Base-by-base conservation (phyloP, 2,888 invertebrate genomes). In the Agonopterix subpropinquella region DNA sequence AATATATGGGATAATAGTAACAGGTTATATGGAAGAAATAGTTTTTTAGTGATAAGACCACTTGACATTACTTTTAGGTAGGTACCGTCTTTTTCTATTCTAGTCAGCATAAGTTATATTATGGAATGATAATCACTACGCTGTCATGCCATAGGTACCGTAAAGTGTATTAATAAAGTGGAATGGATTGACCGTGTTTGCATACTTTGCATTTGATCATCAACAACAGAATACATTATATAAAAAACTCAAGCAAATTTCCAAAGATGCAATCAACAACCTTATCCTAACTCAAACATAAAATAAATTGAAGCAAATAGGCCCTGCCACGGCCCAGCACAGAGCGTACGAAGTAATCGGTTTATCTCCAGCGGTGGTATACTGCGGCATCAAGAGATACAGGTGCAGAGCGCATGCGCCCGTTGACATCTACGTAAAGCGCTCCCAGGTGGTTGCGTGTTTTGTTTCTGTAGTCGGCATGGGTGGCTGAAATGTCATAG, bases 341-440 rank as follows among this genome's bases (percentile, higher is more conserved):
- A 35, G 36, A 39, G 42, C 39, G 39, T 44, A 43, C 43, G 13
- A 49, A 7, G 46, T 43, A 49, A 46, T 45, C n/a, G 46, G 44
- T 41, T 43, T 48, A 48, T 48, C 48, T 48, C 15, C 9, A 11
- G 36, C 48, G 15, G 35, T 37, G 11, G 28, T 46, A 46, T 46
- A 46, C 41, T 46, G 46, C 11, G 7, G 15, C 46, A 41, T 47
- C 46, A 47, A 4, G 9, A 5, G 43, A 36, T 45, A 42, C 51
- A 51, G 51, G 51, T 51, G 51, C 51, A 28, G 28, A 28, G 28
- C 39, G 39, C 39, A n/a, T n/a, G 47, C 18, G 41, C 50, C 39
- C 51, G 51, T 46, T 51, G 51, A 51, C 51, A 48, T 51, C 45
- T 47, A 41, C 41, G 36, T 41, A 43, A 42, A 36, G 44, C 45